phyloP scores from a whole-genome alignment of 2,888 invertebrate species.

The Chymomyza amoena region DNA sequence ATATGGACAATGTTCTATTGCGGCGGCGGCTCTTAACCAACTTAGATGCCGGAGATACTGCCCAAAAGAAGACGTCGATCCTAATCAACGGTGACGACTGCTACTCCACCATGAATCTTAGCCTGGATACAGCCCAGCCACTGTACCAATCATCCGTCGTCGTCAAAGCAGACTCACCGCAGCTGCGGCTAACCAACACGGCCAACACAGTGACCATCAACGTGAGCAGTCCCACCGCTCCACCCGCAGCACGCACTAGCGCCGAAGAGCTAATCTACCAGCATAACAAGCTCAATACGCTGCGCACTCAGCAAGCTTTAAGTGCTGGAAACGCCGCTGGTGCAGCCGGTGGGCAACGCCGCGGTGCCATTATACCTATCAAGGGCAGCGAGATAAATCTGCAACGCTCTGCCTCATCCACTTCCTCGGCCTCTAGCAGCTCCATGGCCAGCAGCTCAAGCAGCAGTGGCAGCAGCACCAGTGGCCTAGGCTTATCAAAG shows the following conservation, averaged over 20 bases:
- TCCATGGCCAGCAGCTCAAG: constrained; percentile 64
- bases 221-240: constrained; percentile 62
- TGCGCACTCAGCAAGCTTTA: constrained; percentile 68
- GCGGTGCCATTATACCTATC: constrained; percentile 79
- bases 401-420: constrained; percentile 75
- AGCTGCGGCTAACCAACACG: constrained; percentile 74
- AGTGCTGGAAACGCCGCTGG: neutral
- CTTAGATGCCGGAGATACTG: constrained; percentile 32
- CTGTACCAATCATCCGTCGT: constrained; percentile 87
- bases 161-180: constrained; percentile 81
- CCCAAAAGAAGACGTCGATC: constrained; percentile 84
- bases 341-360: constrained; percentile 25
- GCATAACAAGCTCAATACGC: constrained; percentile 76
- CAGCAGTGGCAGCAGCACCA: constrained; percentile 54
- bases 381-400: constrained; percentile 61
- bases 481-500: constrained; percentile 42
- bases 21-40: constrained; percentile 77
- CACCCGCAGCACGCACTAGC: constrained; percentile 38
- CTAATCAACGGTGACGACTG: constrained; percentile 87
- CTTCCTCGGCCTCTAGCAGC: constrained; percentile 71
- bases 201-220: constrained; percentile 83
- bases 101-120: constrained; percentile 87
- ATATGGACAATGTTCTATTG: constrained; percentile 20
- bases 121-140: constrained; percentile 82
- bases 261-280: constrained; percentile 75